phyloP scores from a whole-genome alignment of 2,113 vertebrate species.

The Sarotherodon lohbergeri region DNA sequence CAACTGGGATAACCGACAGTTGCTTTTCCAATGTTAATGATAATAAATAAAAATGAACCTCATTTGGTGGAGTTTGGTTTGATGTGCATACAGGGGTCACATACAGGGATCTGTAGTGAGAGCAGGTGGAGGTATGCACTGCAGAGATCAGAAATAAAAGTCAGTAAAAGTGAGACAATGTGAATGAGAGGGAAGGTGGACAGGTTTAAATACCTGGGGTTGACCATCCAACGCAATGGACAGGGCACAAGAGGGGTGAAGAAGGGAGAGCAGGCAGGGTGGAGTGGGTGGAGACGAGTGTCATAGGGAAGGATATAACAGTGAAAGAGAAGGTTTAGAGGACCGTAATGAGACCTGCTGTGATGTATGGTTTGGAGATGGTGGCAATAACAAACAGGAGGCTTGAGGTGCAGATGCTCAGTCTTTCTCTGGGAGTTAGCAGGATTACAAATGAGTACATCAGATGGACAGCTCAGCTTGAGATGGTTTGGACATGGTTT shows the following conservation, averaged over 20 bases:
- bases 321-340: not conserved
- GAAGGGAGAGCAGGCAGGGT: not conserved
- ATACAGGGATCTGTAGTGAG: not conserved
- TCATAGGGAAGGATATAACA: not conserved
- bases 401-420: not conserved
- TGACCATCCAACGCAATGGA: not conserved
- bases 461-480: not conserved
- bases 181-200: not conserved
- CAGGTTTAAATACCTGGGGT: not conserved
- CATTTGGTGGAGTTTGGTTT: not conserved
- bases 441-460: not conserved
- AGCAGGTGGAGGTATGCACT: not conserved
- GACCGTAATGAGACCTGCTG: not conserved
- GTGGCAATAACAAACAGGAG: not conserved
- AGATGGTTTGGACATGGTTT: not conserved
- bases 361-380: not conserved
- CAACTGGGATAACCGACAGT: slow-evolving; percentile 58
- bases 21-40: slow-evolving; percentile 75
- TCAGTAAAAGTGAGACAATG: not conserved
- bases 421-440: not conserved
- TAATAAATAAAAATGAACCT: slow-evolving; percentile 62
- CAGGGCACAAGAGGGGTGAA: not conserved
- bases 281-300: not conserved
- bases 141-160: not conserved
- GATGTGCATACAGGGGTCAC: not conserved